Base-by-base conservation (phyloP, 2,113 vertebrate genomes). In the Carassius auratus region DNA sequence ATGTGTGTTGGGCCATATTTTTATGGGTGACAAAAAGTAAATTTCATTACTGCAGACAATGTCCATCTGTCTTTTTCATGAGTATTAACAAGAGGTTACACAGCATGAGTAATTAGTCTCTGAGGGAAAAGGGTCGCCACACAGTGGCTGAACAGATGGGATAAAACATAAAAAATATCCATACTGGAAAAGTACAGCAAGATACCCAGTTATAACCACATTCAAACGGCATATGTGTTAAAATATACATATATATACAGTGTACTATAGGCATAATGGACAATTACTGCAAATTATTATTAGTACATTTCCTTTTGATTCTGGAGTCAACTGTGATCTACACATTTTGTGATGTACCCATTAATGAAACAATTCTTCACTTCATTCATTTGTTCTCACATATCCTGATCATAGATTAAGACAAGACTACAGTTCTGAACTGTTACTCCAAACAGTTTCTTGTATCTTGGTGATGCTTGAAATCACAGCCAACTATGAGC, bases 61-160 rank as follows among this genome's bases (percentile, higher is more conserved):
- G 73, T 81, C 74, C 76, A 77, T 90, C 81, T 81, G 77, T 74
- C 79, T 69, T 74, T 59, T 85, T 84, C 64, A n/a, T 84, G 68
- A 69, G 52, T 83, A 82, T 87, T 87, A 85, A 87, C 86, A 74
- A 85, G 83, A 81, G 84, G 74, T 83, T 84, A 17, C 45, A 26
- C 30, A 13, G 82, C 26, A 14, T 17, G 81, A 86, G 52, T 66
- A 85, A 90, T 88, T 81, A 42, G 85, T 84, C 85, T 87, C 62
- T 64, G 62, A 57, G 81, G 80, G 82, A 45, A 83, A 79, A 74
- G 19, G 62, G 55, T 75, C 66, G 15, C 77, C 76, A 57, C 76
- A 75, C 69, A 30, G 17, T 71, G 57, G 48, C 50, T 30, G 48
- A 83, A 57, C 76, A 79, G 71, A 79, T 86, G 55, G 83, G 62